These are phyloP conservation scores for Eulemur rufifrons DNA, from an alignment of 2,113 vertebrate genomes.

Conservation along the genomic window DNA sequence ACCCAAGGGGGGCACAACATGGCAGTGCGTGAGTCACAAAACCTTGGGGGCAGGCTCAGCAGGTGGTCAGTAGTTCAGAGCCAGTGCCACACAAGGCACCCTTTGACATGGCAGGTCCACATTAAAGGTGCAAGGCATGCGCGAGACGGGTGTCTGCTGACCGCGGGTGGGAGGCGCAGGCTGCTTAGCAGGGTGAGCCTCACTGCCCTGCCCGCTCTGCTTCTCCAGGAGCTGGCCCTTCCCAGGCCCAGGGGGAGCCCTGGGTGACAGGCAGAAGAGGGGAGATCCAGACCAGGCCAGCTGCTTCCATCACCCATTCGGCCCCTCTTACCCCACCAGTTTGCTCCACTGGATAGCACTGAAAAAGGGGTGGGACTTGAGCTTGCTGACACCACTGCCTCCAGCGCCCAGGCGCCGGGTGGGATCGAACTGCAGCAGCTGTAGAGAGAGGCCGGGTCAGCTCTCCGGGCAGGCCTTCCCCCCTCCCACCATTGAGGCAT, in stretches of 20 bases:
- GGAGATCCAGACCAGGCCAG: not conserved
- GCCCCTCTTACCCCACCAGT: conserved; percentile 84
- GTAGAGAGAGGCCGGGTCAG: conserved; percentile 51
- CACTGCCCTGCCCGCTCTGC: not conserved
- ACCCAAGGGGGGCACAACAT: not conserved
- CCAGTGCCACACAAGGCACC: not conserved
- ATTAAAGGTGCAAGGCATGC: not conserved
- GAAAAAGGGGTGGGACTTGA: conserved; percentile 97
- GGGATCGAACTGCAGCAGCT: conserved; percentile 94
- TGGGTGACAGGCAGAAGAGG: not conserved
- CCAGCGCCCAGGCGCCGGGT: conserved; percentile 90
- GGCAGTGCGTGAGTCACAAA: not conserved
- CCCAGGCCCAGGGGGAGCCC: not conserved
- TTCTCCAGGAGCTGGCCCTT: not conserved
- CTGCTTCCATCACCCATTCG: not conserved
- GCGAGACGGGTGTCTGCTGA: not conserved
- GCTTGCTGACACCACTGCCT: conserved; percentile 89
- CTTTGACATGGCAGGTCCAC: not conserved
- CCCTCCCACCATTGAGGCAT: not conserved
- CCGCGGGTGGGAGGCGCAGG: not conserved
- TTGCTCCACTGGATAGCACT: conserved; percentile 90
- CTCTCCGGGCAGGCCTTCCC: not conserved
- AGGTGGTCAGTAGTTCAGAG: not conserved
- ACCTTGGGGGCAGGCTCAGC: not conserved
- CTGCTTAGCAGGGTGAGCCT: not conserved